These are phyloP conservation scores for Vidua macroura DNA, from an alignment of 2,113 vertebrate genomes.

Conservation along the genomic window DNA sequence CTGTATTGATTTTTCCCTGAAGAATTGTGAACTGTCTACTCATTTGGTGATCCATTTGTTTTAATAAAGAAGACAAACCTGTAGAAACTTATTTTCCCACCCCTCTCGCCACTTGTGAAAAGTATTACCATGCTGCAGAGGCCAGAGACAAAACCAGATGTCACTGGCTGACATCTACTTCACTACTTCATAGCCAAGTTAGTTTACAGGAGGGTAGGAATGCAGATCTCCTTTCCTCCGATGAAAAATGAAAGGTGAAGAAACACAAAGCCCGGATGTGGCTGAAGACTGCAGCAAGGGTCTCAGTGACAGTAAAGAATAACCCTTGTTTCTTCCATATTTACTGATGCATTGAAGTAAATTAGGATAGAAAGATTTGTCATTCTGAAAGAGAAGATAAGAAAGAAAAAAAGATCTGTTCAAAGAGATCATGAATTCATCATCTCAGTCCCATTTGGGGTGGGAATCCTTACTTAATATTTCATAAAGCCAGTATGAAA, in stretches of 20 bases:
- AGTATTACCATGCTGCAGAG: neutral
- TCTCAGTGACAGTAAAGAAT: neutral
- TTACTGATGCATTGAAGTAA: neutral
- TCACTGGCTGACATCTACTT: neutral
- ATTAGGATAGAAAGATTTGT: neutral
- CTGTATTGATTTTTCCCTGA: slow-evolving; percentile 52
- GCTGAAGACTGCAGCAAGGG: neutral
- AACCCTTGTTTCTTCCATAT: neutral
- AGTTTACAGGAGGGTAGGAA: neutral
- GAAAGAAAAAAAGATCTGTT: neutral
- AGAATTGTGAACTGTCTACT: slow-evolving; percentile 63
- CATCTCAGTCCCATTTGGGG: neutral
- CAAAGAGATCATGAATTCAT: neutral
- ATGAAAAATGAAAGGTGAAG: neutral
- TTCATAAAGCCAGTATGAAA: neutral
- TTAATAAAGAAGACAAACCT: slow-evolving; percentile 63
- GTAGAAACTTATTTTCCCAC: slow-evolving; percentile 40
- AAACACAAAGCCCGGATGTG: neutral
- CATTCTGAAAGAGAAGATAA: neutral
- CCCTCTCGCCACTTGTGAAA: slow-evolving; percentile 25
- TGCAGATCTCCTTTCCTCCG: neutral
- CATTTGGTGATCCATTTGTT: slow-evolving; percentile 51
- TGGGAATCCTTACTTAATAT: neutral
- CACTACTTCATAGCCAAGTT: neutral
- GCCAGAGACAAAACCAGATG: slow-evolving; percentile 3